These are phyloP conservation scores for Rhopalosiphum maidis DNA, from an alignment of 1,140 invertebrate species.

Conservation along the genomic window DNA sequence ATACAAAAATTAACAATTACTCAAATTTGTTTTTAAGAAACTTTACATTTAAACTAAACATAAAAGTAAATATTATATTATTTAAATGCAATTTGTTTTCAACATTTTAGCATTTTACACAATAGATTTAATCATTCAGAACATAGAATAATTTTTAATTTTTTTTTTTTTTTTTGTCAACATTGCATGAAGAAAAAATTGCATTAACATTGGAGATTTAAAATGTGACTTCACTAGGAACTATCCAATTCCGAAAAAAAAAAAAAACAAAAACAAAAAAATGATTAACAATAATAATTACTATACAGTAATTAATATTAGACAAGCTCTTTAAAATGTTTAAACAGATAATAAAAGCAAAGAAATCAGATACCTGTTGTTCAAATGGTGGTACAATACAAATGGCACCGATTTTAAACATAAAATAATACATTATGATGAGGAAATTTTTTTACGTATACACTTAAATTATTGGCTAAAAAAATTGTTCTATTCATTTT, in stretches of 20 bases:
- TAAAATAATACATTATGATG: slow-evolving; percentile 54
- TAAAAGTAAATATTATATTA: slow-evolving; percentile 29
- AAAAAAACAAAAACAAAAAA: slow-evolving; percentile 19
- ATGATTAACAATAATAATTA: slow-evolving; percentile 41
- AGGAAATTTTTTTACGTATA: slow-evolving; percentile 55
- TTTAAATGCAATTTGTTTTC: slow-evolving; percentile 37
- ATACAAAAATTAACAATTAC: slow-evolving; percentile 49
- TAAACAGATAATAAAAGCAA: slow-evolving; percentile 56
- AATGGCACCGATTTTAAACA: slow-evolving; percentile 50
- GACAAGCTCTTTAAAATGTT: slow-evolving; percentile 54
- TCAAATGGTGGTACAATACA: slow-evolving; percentile 54
- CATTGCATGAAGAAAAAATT: neutral
- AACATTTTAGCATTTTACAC: neutral
- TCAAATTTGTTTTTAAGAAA: slow-evolving; percentile 15
- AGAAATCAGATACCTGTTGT: slow-evolving; percentile 52
- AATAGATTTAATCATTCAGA: neutral
- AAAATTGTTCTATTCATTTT: slow-evolving; percentile 56
- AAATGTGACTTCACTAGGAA: slow-evolving; percentile 31
- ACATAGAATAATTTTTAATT: neutral
- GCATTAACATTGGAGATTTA: slow-evolving; percentile 17
- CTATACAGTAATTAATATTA: slow-evolving; percentile 45
- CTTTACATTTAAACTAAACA: slow-evolving; percentile 41
- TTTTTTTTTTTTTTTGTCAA: slow-evolving; percentile 10
- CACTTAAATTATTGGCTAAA: slow-evolving; percentile 56
- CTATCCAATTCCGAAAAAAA: slow-evolving; percentile 33